Evolutionary conservation across 2,888 invertebrate genomes (phyloP), one percentile per base, ranked within the genome.

Genomic region (Malthinus flaveolus): DNA sequence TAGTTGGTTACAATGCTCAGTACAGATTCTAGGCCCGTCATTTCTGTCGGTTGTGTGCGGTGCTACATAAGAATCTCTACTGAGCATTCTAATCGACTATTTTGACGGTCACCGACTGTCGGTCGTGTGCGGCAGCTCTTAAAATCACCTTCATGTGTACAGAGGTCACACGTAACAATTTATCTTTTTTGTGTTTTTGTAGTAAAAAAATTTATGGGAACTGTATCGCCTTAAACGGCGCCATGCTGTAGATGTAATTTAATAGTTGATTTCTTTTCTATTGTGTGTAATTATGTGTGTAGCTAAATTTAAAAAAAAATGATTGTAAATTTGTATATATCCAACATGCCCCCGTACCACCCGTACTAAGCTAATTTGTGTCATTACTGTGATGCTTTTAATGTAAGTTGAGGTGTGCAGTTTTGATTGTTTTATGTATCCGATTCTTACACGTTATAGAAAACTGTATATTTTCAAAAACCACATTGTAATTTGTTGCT

Each of bases 321-420:
- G 56, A 49, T 54, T 62, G 62, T 62, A 62, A 56, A 62, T 62
- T 62, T 62, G 62, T 62, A 62, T 56, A 62, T 59, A 54, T 53
- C 42, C 32, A 42, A 49, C 47, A 49, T 50, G 35, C 33, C 46
- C 50, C n/a, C n/a, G n/a, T n/a, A n/a, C n/a, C n/a, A n/a, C n/a
- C n/a, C 54, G 59, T 59, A 59, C 45, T 36, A 52, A 58, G 53
- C 53, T 58, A 49, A 58, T 59, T 59, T 59, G 49, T 45, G 7
- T 23, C 23, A 49, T 54, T 59, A 50, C 35, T 33, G 32, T 23
- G 37, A 32, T 34, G 52, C 42, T 12, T 42, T 23, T 46, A 35
- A 44, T 49, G 44, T 53, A 45, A 47, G 46, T 42, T 48, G 48
- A 48, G 49, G 37, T 54, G 32, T 35, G 49, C 53, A 39, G 23